Conservation (phyloP, 2,797 vertebrate genomes). For the Adelosebastes latens region DNA sequence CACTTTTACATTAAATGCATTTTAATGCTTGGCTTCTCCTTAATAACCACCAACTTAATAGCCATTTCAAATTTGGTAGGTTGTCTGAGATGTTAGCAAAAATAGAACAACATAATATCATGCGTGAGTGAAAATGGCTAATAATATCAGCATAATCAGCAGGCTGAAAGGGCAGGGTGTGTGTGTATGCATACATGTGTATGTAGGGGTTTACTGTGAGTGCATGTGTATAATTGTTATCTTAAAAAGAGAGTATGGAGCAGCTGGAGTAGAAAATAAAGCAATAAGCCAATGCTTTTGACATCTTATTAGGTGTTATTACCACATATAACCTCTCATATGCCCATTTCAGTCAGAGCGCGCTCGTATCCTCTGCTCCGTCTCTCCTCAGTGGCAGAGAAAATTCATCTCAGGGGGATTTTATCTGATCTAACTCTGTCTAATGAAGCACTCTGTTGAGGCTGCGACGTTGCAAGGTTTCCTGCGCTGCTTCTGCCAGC, state of each 20-base stretch:
- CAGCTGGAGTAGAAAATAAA: constrained; percentile 42
- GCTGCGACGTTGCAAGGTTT: constrained; percentile 27
- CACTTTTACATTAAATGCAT: constrained; percentile 35
- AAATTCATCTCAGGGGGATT: constrained; percentile 60
- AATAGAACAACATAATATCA: constrained; percentile 66
- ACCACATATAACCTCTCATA: constrained; percentile 45
- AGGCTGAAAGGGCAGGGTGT: constrained; percentile 51
- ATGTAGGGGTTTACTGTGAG: background rate
- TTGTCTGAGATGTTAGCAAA: constrained; percentile 53
- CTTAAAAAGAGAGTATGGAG: constrained; percentile 5
- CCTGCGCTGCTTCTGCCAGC: constrained; percentile 46
- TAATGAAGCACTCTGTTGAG: constrained; percentile 65
- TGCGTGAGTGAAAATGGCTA: constrained; percentile 63
- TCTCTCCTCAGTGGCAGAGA: constrained; percentile 40
- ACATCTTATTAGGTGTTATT: constrained; percentile 64
- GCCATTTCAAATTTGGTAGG: constrained; percentile 51
- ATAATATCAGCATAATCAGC: constrained; percentile 63
- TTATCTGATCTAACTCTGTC: constrained; percentile 67
- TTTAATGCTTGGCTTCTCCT: constrained; percentile 74
- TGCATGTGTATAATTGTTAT: background rate
- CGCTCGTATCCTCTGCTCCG: constrained; percentile 26
- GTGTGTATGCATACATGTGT: background rate
- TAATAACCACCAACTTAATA: constrained; percentile 65
- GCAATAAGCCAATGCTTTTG: constrained; percentile 24
- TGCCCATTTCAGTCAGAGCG: constrained; percentile 32